Evolutionary conservation across 2,797 vertebrate species (phyloP).

Genomic region (Xiphorhynchus erythropygius): DNA sequence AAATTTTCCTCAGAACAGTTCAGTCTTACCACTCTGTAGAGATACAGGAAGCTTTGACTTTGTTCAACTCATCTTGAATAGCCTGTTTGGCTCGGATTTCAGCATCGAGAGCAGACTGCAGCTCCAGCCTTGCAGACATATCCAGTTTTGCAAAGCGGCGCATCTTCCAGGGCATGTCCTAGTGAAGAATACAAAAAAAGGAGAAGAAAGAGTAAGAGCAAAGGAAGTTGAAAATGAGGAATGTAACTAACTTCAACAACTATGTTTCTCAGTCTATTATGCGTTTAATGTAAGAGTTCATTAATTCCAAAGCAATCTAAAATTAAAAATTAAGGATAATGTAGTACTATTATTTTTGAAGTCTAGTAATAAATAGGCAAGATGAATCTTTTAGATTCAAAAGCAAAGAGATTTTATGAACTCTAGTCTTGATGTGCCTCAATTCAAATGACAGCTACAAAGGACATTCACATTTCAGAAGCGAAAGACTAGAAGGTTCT

Average conservation of each 20-base stretch:
- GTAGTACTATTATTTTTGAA: neutral
- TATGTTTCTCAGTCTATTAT: neutral
- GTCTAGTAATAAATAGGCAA: neutral
- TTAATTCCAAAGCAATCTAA: neutral
- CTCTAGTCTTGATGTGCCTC: neutral
- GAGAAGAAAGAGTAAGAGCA: neutral
- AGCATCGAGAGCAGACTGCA: conserved; percentile 95
- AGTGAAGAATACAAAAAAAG: neutral
- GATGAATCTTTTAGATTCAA: neutral
- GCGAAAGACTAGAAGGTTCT: neutral
- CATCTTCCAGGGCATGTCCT: conserved; percentile 99
- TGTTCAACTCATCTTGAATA: conserved; percentile 96
- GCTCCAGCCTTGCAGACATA: conserved; percentile 96
- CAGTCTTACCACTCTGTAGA: conserved; percentile 91
- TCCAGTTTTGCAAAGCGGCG: conserved; percentile 96
- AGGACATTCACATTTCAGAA: neutral
- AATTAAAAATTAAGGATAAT: neutral
- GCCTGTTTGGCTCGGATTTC: conserved; percentile 97
- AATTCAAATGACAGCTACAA: neutral
- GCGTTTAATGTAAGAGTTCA: neutral
- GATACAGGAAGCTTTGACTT: conserved; percentile 92
- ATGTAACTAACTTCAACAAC: neutral
- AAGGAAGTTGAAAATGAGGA: neutral
- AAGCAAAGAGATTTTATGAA: neutral
- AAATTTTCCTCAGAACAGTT: neutral